phyloP scores from a whole-genome alignment of 2,888 invertebrate species.

The Volucella inflata region DNA sequence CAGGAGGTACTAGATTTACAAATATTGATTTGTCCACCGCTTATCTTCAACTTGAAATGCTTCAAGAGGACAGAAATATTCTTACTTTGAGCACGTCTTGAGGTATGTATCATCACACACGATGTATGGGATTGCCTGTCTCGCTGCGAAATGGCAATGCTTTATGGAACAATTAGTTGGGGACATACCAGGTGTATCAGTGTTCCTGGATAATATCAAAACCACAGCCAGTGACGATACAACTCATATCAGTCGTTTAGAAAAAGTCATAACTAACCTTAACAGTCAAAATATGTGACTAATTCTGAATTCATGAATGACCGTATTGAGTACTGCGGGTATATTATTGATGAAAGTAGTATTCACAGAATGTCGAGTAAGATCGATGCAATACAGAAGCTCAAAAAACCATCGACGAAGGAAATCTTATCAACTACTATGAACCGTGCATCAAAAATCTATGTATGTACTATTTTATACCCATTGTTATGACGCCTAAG shows the following conservation, averaged over 20 bases:
- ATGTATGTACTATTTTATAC: conserved; percentile 77
- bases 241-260: conserved; percentile 76
- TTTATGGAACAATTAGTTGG: conserved; percentile 77
- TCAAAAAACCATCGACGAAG: conserved; percentile 76
- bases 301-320: conserved; percentile 78
- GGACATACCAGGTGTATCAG: conserved; percentile 77
- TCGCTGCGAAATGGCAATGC: conserved; percentile 79
- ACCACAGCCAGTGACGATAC: conserved; percentile 76
- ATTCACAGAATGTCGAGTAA: conserved; percentile 79
- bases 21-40: conserved; percentile 79
- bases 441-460: conserved; percentile 79
- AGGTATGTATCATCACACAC: conserved; percentile 78
- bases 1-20: conserved; percentile 76
- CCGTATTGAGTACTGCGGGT: conserved; percentile 55
- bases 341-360: conserved; percentile 76
- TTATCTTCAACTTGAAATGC: conserved; percentile 80
- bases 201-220: conserved; percentile 78
- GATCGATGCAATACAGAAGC: conserved; percentile 78
- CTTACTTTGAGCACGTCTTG: conserved; percentile 80
- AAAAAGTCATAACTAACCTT: conserved; percentile 76
- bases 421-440: conserved; percentile 79
- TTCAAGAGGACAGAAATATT: conserved; percentile 77
- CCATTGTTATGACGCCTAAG: too few species aligned
- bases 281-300: conserved; percentile 76
- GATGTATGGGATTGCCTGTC: conserved; percentile 79